Evolutionary conservation across 2,113 vertebrate species (phyloP).

Genomic region (Corvus moneduloides): DNA sequence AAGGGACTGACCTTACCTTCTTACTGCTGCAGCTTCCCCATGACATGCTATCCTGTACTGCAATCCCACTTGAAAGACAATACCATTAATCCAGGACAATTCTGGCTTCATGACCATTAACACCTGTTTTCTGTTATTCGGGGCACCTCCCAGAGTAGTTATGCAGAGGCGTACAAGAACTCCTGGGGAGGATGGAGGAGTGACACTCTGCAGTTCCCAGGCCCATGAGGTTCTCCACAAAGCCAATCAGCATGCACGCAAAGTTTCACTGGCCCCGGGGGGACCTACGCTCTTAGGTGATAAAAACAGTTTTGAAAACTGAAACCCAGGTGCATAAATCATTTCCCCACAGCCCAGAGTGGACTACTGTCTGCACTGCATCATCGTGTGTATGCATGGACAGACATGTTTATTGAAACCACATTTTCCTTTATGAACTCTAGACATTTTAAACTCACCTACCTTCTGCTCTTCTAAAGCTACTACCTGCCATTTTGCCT

Average conservation of each 20-base stretch:
- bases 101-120: not conserved
- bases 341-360: not conserved
- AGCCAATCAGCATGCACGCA: accelerated
- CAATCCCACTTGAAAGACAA: not conserved
- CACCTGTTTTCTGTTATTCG: not conserved
- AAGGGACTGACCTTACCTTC: not conserved
- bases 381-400: accelerated
- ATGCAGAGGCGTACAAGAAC: not conserved
- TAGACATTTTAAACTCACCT: not conserved
- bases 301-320: not conserved
- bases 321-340: not conserved
- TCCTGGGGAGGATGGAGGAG: not conserved
- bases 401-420: not conserved
- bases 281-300: accelerated
- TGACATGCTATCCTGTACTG: not conserved
- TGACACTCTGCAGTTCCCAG: not conserved
- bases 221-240: not conserved
- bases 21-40: not conserved
- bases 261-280: not conserved
- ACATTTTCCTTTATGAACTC: not conserved
- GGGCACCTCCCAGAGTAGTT: not conserved
- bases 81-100: not conserved
- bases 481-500: not conserved
- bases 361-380: not conserved
- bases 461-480: not conserved